These are phyloP conservation scores for Acrocephalus scirpaceus DNA, from an alignment of 2,797 vertebrate species.

Conservation along the genomic window DNA sequence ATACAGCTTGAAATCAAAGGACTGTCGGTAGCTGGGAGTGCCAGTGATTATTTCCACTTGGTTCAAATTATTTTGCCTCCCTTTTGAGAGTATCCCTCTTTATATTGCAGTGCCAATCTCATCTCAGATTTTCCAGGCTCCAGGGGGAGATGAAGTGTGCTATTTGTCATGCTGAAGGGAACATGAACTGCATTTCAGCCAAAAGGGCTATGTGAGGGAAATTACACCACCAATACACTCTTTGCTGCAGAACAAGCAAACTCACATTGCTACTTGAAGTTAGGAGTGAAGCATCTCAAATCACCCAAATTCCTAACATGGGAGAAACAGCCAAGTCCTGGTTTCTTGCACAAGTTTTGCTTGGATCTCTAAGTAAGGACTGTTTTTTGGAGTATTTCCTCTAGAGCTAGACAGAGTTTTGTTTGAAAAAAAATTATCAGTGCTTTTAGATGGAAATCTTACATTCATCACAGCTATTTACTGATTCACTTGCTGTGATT, in stretches of 20 bases:
- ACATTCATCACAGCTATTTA: slow-evolving; percentile 5
- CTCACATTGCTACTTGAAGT: background rate
- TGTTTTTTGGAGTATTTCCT: background rate
- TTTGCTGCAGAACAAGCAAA: background rate
- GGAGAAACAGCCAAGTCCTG: background rate
- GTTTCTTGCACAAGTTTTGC: background rate
- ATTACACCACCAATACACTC: background rate
- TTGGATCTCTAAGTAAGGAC: background rate
- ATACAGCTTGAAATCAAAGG: background rate
- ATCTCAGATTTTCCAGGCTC: slow-evolving; percentile 25
- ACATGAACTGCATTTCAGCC: background rate
- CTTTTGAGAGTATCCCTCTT: background rate
- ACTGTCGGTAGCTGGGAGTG: background rate
- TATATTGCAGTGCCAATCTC: background rate
- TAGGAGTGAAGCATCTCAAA: background rate
- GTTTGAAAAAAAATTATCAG: background rate
- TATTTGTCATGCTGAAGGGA: background rate
- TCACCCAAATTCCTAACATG: background rate
- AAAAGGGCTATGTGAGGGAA: background rate
- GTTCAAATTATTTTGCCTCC: background rate
- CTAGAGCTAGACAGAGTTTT: background rate
- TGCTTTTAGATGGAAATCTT: slow-evolving; percentile 11
- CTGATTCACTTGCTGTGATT: background rate
- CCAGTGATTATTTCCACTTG: background rate
- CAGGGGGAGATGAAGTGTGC: background rate